These are phyloP conservation scores for Lagorchestes hirsutus DNA, from an alignment of 2,797 vertebrate genomes.

Conservation along the genomic window DNA sequence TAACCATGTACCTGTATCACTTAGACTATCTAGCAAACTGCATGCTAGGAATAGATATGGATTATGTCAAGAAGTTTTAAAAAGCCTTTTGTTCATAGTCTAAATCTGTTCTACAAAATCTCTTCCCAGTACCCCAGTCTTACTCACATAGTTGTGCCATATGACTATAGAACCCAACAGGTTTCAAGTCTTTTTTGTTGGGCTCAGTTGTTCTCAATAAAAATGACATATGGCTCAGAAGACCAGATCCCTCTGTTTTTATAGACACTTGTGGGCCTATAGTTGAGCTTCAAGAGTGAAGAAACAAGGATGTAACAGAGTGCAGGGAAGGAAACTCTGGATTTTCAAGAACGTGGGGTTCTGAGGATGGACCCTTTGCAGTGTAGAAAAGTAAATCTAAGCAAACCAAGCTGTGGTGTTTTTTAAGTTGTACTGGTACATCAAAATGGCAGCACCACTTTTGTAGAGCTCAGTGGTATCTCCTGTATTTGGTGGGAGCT, in stretches of 20 bases:
- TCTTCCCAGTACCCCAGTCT: neutral
- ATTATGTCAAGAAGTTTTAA: neutral
- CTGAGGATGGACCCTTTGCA: neutral
- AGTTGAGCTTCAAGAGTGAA: neutral
- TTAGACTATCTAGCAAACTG: slow-evolving; percentile 11
- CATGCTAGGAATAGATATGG: slow-evolving; percentile 15
- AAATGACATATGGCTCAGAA: neutral
- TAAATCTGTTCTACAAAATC: neutral
- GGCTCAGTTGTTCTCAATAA: neutral
- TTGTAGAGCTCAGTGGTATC: neutral
- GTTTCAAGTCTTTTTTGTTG: slow-evolving; percentile 13
- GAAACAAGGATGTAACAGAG: neutral
- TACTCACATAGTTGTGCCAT: neutral
- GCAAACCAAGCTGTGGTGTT: neutral
- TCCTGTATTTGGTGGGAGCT: neutral
- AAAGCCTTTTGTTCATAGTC: neutral
- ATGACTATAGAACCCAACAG: slow-evolving; percentile 11
- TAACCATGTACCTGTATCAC: slow-evolving; percentile 17
- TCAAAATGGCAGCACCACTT: neutral
- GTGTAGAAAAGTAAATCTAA: neutral
- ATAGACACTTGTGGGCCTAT: neutral
- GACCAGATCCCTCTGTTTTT: neutral
- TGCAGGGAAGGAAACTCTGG: neutral
- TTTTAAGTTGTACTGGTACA: neutral
- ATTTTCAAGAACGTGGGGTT: neutral